Evolutionary conservation across 2,113 vertebrate genomes (phyloP), one percentile per base, ranked within the genome.

Genomic region (Macrotis lagotis): DNA sequence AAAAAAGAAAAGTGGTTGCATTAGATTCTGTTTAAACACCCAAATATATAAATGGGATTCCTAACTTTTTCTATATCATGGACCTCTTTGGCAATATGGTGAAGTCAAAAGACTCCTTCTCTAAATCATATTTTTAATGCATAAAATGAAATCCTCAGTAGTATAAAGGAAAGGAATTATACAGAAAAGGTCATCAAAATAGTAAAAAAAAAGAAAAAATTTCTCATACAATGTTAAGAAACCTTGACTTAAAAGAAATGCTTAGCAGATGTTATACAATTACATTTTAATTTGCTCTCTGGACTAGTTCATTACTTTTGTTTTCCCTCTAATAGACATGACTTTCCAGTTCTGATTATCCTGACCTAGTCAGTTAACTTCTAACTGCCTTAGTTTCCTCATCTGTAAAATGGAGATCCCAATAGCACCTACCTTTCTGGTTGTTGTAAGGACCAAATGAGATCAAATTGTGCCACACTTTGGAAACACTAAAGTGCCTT

Each of bases 251-350:
- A 44, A 83, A 83, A n/a, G 66, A 44, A 83, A 44, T 44, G 37
- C 11, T 83, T 83, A 44, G n/a, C 16, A 83, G 66, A 83, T 83
- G n/a, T 83, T 24, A 83, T 50, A 94, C 90, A 89, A 89, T 95
- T 88, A 90, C 44, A 28, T 26, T 51, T 91, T 47, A 88, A 25
- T 91, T 93, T 95, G 94, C 48, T 66, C 3, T 89, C 44, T 31
- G 26, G 90, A 83, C 92, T 83, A 10, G 55, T 51, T 93, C 91
- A 92, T 51, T 25, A 44, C 44, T 16, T 83, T 83, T 83, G 66
- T 83, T 83, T 83, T 83, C 44, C 44, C 19, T 83, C n/a, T 83
- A 83, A 44, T 44, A 83, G n/a, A 6, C 66, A 83, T 83, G 19
- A n/a, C 66, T 83, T 44, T 83, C n/a, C 19, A 44, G 6, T n/a